These are phyloP conservation scores for Drosophila athabasca DNA, from an alignment of 1,140 invertebrate species.

Conservation along the genomic window DNA sequence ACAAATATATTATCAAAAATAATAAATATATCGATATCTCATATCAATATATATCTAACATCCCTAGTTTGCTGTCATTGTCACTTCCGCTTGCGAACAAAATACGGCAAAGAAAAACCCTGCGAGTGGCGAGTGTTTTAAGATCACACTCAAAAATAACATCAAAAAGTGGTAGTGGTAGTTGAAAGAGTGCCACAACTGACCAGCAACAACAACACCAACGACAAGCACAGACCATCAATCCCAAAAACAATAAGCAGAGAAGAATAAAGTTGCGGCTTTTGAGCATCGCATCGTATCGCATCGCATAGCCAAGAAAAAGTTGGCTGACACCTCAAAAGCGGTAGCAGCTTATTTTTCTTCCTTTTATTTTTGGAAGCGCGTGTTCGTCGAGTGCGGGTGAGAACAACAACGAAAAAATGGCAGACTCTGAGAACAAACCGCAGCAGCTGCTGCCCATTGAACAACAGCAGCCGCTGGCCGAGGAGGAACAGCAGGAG, in stretches of 20 bases:
- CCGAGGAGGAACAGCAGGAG: constrained; percentile 62
- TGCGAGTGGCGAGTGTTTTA: constrained; percentile 83
- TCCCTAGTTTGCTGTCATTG: constrained; percentile 72
- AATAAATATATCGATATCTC: constrained; percentile 16
- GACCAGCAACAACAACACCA: constrained; percentile 52
- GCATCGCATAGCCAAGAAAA: constrained; percentile 12
- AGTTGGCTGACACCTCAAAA: constrained; percentile 1
- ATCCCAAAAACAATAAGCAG: constrained; percentile 39
- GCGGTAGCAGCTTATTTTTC: constrained; percentile 51
- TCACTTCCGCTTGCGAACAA: constrained; percentile 79
- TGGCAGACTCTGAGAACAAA: constrained; percentile 83
- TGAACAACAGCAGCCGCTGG: constrained; percentile 66
- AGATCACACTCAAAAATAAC: constrained; percentile 83
- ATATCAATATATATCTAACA: constrained; percentile 38
- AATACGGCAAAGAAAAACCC: constrained; percentile 75
- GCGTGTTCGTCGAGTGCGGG: constrained; percentile 30
- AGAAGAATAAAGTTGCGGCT: constrained; percentile 64
- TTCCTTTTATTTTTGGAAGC: constrained; percentile 62
- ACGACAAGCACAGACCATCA: constrained; percentile 45
- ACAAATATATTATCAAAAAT: no score
- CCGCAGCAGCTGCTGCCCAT: constrained; percentile 76
- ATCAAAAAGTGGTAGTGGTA: constrained; percentile 80
- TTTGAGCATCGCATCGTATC: background rate
- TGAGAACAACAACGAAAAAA: constrained; percentile 63
- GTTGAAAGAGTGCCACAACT: constrained; percentile 80